Evolutionary conservation across 2,797 vertebrate species (phyloP).

Genomic region (Galaxias olidus): DNA sequence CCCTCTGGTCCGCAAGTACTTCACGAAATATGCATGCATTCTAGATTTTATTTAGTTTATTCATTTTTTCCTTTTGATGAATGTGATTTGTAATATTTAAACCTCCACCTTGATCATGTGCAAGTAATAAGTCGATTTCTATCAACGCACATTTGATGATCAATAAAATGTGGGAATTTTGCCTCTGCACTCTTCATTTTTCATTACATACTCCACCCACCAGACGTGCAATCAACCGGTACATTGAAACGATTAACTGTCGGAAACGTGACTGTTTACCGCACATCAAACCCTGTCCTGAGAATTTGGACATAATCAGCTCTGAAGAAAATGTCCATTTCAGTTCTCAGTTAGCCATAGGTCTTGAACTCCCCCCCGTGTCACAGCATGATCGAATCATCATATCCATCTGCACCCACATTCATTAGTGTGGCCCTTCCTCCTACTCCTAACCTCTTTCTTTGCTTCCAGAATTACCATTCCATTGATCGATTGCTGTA

Average conservation of each 20-base stretch:
- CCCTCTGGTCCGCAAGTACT: too few relatives aligned
- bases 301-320: constrained; percentile 10
- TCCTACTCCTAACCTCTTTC: constrained; percentile 32
- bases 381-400: constrained; percentile 64
- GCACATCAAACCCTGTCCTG: background rate
- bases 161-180: too few relatives aligned
- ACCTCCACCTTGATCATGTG: too few relatives aligned
- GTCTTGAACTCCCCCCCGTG: constrained; percentile 31
- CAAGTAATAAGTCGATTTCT: too few relatives aligned
- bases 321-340: constrained; percentile 46
- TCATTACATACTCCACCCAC: too few relatives aligned
- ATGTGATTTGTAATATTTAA: too few relatives aligned
- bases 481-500: constrained; percentile 25
- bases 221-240: too few relatives aligned
- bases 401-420: constrained; percentile 62
- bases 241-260: background rate
- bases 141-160: too few relatives aligned
- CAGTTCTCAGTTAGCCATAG: constrained; percentile 42
- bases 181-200: too few relatives aligned
- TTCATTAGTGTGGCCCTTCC: constrained; percentile 58
- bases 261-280: background rate
- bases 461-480: constrained; percentile 39
- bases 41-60: too few relatives aligned
- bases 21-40: too few relatives aligned
- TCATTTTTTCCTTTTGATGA: too few relatives aligned